phyloP scores from a whole-genome alignment of 2,797 vertebrate genomes.

The Lerista edwardsae region DNA sequence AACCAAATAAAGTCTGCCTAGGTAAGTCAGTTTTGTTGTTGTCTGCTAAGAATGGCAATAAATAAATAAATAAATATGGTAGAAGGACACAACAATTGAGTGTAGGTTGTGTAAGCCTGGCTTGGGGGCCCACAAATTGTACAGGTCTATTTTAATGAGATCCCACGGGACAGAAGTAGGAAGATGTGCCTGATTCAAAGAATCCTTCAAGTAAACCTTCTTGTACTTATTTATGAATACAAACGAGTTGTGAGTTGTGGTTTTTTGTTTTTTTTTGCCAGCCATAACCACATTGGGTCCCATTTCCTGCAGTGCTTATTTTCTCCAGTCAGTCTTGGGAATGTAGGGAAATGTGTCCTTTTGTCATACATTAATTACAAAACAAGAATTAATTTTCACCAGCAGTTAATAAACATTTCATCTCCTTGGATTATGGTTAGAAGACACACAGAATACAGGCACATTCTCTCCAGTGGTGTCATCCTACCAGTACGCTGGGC shows the following conservation, averaged over 20 bases:
- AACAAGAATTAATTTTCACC: conserved; percentile 22
- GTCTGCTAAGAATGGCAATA: not conserved
- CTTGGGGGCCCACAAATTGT: not conserved
- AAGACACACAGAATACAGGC: not conserved
- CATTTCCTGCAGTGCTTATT: not conserved
- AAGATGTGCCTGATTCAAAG: not conserved
- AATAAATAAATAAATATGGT: not conserved
- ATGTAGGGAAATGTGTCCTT: not conserved
- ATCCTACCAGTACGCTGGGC: no score
- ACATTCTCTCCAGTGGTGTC: no score
- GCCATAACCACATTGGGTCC: not conserved
- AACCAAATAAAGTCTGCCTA: not conserved
- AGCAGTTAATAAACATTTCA: not conserved
- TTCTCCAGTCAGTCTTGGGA: conserved; percentile 27
- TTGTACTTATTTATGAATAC: not conserved
- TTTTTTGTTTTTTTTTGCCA: not conserved
- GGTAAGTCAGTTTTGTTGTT: not conserved
- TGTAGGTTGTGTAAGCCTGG: not conserved
- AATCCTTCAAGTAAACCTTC: not conserved
- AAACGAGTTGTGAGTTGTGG: not conserved
- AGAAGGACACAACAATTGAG: not conserved
- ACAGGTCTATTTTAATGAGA: not conserved
- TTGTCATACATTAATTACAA: conserved; percentile 26
- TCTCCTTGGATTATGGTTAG: not conserved
- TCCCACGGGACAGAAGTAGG: not conserved